These are phyloP conservation scores for Ascaphus truei DNA, from an alignment of 2,113 vertebrate species.

Conservation along the genomic window DNA sequence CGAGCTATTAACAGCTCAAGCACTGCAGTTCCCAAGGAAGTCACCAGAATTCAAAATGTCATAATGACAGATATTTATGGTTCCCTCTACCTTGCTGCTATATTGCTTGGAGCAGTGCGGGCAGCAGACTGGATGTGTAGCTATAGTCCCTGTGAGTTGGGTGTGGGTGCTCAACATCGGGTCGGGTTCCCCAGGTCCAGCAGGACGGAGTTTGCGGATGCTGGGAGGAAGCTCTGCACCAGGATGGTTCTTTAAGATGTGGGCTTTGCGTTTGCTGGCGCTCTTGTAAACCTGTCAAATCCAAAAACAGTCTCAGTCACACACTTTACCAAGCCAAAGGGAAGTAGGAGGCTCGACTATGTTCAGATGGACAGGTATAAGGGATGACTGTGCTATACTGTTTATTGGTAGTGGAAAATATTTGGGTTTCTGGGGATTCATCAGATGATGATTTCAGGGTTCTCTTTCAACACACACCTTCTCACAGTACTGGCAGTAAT, in stretches of 20 bases:
- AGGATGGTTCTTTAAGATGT: slow-evolving; percentile 97
- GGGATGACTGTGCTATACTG: too few species aligned
- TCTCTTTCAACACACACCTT: too few species aligned
- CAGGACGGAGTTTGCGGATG: slow-evolving; percentile 90
- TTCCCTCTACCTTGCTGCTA: slow-evolving; percentile 83
- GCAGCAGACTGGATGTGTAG: slow-evolving; percentile 91
- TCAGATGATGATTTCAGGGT: too few species aligned
- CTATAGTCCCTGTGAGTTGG: slow-evolving; percentile 93
- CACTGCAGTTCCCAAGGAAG: too few species aligned
- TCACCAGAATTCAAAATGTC: too few species aligned
- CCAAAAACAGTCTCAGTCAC: too few species aligned
- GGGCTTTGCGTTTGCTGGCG: slow-evolving; percentile 95
- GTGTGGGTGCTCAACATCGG: slow-evolving; percentile 98
- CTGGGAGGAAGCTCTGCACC: slow-evolving; percentile 93
- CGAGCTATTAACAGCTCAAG: too few species aligned
- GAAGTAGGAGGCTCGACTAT: too few species aligned
- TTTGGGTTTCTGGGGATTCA: too few species aligned
- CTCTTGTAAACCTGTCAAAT: slow-evolving; percentile 89
- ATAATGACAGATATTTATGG: background rate
- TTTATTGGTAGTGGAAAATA: too few species aligned
- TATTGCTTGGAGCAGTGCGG: slow-evolving; percentile 97
- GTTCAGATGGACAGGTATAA: too few species aligned
- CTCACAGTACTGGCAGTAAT: slow-evolving; percentile 97
- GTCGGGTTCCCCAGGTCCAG: slow-evolving; percentile 89
- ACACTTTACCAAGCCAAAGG: too few species aligned